These are phyloP conservation scores for Graptemys geographica DNA, from an alignment of 2,797 vertebrate species.

Conservation along the genomic window DNA sequence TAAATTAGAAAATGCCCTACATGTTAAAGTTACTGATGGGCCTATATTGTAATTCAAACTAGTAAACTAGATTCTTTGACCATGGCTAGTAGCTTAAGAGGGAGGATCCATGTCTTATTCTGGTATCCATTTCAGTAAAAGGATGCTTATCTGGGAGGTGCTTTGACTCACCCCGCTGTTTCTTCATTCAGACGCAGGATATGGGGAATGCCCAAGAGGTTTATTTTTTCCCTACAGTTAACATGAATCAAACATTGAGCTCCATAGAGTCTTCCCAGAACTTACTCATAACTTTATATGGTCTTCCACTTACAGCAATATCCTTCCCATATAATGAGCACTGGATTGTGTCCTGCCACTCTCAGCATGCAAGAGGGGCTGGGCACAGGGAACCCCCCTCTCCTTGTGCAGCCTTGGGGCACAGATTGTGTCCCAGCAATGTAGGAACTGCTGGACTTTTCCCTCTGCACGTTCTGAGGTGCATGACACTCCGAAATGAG, in stretches of 20 bases:
- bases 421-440: not conserved
- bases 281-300: not conserved
- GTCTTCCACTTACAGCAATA: not conserved
- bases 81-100: not conserved
- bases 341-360: not conserved
- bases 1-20: not conserved
- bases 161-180: not conserved
- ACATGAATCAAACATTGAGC: not conserved
- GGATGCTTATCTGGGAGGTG: not conserved
- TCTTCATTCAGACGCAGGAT: not conserved
- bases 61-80: not conserved
- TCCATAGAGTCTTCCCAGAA: not conserved
- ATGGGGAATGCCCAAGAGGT: not conserved
- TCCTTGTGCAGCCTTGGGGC: not conserved
- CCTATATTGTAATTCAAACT: not conserved
- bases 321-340: not conserved
- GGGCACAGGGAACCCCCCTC: not conserved
- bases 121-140: not conserved
- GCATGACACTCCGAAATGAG: not conserved
- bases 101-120: not conserved
- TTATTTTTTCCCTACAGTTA: not conserved
- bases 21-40: not conserved
- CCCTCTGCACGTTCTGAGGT: not conserved
- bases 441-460: not conserved
- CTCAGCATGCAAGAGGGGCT: not conserved